A percentile compares a stretch with the other conserved stretches of the same genome.
These are phyloP conservation scores for Pachymerium ferrugineum DNA, from an alignment of 2,888 invertebrate species.

Conservation along the genomic window DNA sequence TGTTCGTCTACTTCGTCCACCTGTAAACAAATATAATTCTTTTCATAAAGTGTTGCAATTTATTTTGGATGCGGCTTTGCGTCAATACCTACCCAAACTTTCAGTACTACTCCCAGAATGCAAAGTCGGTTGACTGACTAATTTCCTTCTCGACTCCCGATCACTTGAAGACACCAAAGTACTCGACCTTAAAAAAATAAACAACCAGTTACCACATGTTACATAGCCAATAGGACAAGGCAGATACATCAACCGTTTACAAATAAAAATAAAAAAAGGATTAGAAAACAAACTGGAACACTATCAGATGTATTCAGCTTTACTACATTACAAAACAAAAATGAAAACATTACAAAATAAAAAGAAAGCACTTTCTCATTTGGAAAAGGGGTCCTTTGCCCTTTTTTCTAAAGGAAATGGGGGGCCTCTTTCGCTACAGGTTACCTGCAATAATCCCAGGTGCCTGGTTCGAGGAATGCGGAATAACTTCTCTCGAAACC, in stretches of 20 bases:
- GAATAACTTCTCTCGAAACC: constrained; percentile 12
- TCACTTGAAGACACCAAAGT: neutral
- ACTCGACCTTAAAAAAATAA: neutral
- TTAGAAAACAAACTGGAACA: no score
- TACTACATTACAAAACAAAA: no score
- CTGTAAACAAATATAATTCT: constrained; percentile 32
- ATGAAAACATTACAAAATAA: no score
- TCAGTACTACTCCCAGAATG: constrained; percentile 36
- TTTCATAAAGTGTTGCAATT: neutral
- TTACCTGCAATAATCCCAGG: constrained; percentile 12
- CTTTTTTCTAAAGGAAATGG: neutral
- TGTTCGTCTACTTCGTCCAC: constrained; percentile 34
- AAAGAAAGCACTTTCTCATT: no score
- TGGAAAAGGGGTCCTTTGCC: neutral
- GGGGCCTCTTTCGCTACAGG: neutral
- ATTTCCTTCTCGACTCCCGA: constrained; percentile 31
- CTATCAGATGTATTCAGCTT: no score
- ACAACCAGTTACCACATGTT: neutral
- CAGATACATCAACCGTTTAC: no score
- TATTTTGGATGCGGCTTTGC: neutral
- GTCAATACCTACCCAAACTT: constrained; percentile 34
- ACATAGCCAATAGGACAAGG: no score
- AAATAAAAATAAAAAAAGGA: no score
- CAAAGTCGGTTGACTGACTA: constrained; percentile 36
- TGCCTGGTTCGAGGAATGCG: neutral